phyloP scores from a whole-genome alignment of 2,113 vertebrate species.

The Daubentonia madagascariensis region DNA sequence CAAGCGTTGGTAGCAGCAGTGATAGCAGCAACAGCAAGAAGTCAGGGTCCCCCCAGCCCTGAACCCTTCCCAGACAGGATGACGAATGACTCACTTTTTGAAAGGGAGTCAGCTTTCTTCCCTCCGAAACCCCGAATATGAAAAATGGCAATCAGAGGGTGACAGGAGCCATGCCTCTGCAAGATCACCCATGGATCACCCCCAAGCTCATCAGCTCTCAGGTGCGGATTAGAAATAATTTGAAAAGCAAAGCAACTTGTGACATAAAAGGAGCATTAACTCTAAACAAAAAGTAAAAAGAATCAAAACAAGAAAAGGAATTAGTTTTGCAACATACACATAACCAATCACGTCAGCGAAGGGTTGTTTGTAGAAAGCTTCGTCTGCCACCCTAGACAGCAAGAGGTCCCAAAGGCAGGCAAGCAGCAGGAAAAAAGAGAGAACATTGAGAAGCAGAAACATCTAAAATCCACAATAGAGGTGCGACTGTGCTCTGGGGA shows the following conservation, averaged over 20 bases:
- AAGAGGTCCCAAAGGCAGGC: conserved; percentile 90
- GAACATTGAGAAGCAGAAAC: conserved; percentile 88
- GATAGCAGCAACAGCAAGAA: not conserved
- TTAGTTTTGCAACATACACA: conserved; percentile 99
- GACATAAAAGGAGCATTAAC: conserved; percentile 62
- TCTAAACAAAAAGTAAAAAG: conserved; percentile 68
- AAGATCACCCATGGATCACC: conserved; percentile 3
- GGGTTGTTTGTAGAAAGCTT: conserved; percentile 99
- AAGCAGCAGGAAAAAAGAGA: conserved; percentile 92
- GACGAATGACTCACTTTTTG: not conserved
- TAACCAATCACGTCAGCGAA: conserved; percentile 99
- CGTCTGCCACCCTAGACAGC: conserved; percentile 98
- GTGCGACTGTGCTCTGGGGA: not conserved
- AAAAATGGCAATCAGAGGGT: not conserved
- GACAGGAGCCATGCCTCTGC: not conserved
- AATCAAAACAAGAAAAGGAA: conserved; percentile 80
- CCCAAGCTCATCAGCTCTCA: conserved; percentile 26
- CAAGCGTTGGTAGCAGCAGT: not conserved
- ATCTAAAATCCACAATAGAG: conserved; percentile 59
- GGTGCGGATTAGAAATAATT: conserved; percentile 59
- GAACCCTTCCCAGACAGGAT: conserved; percentile 3
- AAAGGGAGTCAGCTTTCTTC: not conserved
- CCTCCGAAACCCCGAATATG: not conserved
- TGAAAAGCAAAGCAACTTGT: conserved; percentile 72
- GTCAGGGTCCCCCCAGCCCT: not conserved